A percentile compares a stretch with the other conserved stretches of the same genome.
These are phyloP conservation scores for Poeciliopsis prolifica DNA, from an alignment of 2,113 vertebrate species.

Conservation along the genomic window DNA sequence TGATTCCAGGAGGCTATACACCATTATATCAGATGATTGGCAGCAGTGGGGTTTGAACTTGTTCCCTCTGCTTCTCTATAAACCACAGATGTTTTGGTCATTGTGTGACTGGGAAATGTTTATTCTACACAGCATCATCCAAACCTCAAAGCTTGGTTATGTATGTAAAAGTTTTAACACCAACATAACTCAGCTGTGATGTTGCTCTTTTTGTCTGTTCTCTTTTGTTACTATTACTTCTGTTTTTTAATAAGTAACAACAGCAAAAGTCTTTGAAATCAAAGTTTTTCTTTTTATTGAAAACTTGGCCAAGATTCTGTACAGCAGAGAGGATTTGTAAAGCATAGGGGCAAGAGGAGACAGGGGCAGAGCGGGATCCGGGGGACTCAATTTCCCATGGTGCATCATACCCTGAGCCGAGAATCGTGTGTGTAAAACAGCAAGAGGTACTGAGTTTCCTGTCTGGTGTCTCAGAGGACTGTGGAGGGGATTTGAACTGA, in stretches of 20 bases:
- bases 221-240: background rate
- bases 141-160: background rate
- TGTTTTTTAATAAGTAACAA: slow-evolving; percentile 38
- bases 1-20: too few species aligned
- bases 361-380: slow-evolving; percentile 41
- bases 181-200: background rate
- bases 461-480: slow-evolving; percentile 57
- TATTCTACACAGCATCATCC: background rate
- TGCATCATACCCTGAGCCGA: slow-evolving; percentile 71
- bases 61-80: too few species aligned
- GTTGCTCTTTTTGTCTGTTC: background rate
- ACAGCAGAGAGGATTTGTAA: slow-evolving; percentile 74
- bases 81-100: too few species aligned
- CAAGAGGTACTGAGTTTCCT: slow-evolving; percentile 56
- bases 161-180: background rate
- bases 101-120: background rate
- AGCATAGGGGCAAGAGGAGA: slow-evolving; percentile 65
- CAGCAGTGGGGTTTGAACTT: too few species aligned
- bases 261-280: slow-evolving; percentile 61
- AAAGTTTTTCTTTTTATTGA: slow-evolving; percentile 81
- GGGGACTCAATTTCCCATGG: slow-evolving; percentile 67
- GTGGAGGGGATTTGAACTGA: slow-evolving; percentile 56
- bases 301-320: slow-evolving; percentile 82
- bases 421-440: slow-evolving; percentile 66
- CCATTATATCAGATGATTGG: too few species aligned